Base-by-base conservation (phyloP, 2,113 vertebrate genomes). In the Nematolebias whitei region DNA sequence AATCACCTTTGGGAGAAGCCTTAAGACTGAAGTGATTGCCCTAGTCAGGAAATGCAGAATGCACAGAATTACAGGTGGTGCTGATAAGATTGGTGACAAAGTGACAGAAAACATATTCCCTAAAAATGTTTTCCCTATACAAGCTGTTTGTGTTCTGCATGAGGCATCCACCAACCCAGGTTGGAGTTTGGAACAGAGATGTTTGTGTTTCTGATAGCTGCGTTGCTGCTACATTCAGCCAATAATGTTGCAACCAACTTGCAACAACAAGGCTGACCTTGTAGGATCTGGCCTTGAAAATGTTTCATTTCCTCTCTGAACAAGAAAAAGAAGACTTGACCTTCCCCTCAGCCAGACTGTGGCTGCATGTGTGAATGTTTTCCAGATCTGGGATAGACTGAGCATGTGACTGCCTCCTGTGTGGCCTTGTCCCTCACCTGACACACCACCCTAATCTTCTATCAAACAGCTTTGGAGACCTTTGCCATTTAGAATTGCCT, bases 321-420 rank as follows among this genome's bases (percentile, higher is more conserved):
- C 23, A 35, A 4, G 29, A 9, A n/a, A 20, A 62, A 50, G 32
- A 12, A 18, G 23, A 19, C 22, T 41, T 12, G 12, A 9, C 38
- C 5, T 19, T 32, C 12, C 43, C 13, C 39, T 47, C n/a, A 20
- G 13, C 22, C 22, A 40, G 32, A 40, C n/a, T 18, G 15, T 32
- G 64, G 48, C 16, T 59, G 39, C 47, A 43, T 52, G n/a, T 26
- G 41, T 35, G 22, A 47, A 38, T 32, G 29, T 50, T 47, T 56
- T 38, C 56, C 20, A 48, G 18, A 22, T 23, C 52, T 60, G 19
- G 65, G 64, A 66, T 63, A 50, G 57, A 75, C 59, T 70, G 54
- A 80, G 66, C 88, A 88, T 88, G 85, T 87, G 82, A 88, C 82
- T 65, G 43, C 71, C 59, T 73, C 60, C 57, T 83, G 83, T 84